Evolutionary conservation across 2,888 invertebrate species (phyloP), one percentile per base, ranked within the genome.

Genomic region (Napeogenes inachia): DNA sequence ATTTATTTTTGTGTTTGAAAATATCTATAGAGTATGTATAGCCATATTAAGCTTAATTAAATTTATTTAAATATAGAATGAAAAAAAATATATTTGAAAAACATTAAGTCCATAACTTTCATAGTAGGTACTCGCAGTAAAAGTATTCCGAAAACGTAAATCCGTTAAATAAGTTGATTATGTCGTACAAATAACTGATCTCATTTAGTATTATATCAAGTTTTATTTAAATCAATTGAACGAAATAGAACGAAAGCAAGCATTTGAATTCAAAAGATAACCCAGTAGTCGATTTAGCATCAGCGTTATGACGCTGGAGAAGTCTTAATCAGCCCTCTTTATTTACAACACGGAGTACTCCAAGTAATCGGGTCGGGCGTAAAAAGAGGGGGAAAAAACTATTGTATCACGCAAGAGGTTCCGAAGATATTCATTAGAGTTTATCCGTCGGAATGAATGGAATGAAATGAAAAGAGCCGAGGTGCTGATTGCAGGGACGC

Each of bases 401-500:
- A 76, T 70, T 73, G 70, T 71, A 71, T 66, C 68, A 65, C 69
- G 64, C 64, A 64, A 60, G 65, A 63, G 64, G 71, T 77, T 74
- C 70, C 74, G 71, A 76, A 77, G 76, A 81, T 81, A 82, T 82
- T 83, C 84, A 81, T 83, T 81, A 81, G 73, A 75, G 75, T 76
- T 79, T 78, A 79, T 81, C 75, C 78, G 68, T 54, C 65, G 73
- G 74, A 79, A 79, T 80, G 78, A 80, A 81, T 78, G 77, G 75
- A 76, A 75, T 71, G 76, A 73, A 78, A 80, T 80, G 78, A 77
- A 75, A 76, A 77, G 73, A 75, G 70, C 66, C 70, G 80, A 78
- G 80, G 78, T 77, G 75, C 73, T 73, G 72, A 45, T 46, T 8
- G 13, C 79, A 76, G 82, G 73, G 72, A 63, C 69, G 79, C 54